Percentiles rank a stretch among this genome's conserved stretches.
Conservation (phyloP, 2,797 vertebrate genomes). For the Emydoidea blandingii region DNA sequence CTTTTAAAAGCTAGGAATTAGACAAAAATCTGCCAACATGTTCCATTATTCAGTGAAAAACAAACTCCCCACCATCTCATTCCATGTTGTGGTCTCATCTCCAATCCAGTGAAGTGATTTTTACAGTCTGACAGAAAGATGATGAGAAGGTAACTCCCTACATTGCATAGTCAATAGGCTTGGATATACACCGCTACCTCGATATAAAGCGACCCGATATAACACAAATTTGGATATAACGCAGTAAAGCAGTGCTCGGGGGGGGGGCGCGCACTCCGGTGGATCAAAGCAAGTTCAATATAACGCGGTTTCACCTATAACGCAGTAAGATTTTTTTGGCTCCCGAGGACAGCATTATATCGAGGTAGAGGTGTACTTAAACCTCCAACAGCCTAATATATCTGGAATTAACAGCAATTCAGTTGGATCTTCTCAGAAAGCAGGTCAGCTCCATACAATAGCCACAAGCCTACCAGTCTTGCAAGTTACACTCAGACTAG, state of each 20-base stretch:
- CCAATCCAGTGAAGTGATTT: not conserved
- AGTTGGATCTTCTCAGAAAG: not conserved
- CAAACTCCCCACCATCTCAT: not conserved
- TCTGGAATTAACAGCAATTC: not conserved
- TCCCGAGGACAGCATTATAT: too few species aligned
- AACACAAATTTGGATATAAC: too few species aligned
- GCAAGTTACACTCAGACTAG: not conserved
- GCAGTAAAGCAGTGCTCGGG: too few species aligned
- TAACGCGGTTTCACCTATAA: too few species aligned
- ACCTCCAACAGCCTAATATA: fast-evolving
- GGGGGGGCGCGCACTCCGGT: too few species aligned
- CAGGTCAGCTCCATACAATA: not conserved
- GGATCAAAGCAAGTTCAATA: too few species aligned
- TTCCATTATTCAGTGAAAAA: not conserved
- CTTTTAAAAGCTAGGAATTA: too few species aligned
- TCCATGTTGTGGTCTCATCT: too few species aligned
- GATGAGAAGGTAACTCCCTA: not conserved
- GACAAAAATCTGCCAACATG: too few species aligned
- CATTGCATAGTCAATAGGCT: not conserved
- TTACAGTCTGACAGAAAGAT: not conserved
- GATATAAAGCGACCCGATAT: too few species aligned
- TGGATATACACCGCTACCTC: not conserved
- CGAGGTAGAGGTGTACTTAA: not conserved
- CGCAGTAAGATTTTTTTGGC: too few species aligned
- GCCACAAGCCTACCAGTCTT: not conserved